Evolutionary conservation across 1,140 invertebrate genomes (phyloP).

Genomic region (Himalopsyche phryganea): DNA sequence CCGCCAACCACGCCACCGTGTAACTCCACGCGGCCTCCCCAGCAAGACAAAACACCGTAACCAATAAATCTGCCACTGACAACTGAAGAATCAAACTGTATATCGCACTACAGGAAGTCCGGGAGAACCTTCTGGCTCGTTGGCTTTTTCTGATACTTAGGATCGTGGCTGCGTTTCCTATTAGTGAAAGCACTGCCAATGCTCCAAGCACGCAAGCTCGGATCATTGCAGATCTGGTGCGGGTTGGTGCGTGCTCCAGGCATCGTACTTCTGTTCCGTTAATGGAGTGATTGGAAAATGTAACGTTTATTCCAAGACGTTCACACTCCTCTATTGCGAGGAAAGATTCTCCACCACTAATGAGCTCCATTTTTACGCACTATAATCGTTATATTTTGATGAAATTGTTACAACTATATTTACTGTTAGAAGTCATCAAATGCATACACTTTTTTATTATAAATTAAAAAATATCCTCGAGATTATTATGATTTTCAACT

Average conservation of each 20-base stretch:
- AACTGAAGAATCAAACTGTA: slow-evolving; percentile 75
- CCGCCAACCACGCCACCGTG: slow-evolving; percentile 76
- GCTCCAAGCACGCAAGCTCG: slow-evolving; percentile 62
- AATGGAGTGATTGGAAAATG: background rate
- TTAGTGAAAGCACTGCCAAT: slow-evolving; percentile 67
- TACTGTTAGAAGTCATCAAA: too few species aligned
- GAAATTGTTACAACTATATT: too few species aligned
- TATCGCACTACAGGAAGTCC: slow-evolving; percentile 65
- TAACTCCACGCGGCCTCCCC: slow-evolving; percentile 77
- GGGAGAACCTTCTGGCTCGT: slow-evolving; percentile 48
- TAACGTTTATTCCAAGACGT: too few species aligned
- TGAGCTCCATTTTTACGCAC: too few species aligned
- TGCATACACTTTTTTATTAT: too few species aligned
- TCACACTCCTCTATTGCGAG: too few species aligned
- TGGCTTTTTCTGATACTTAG: slow-evolving; percentile 64
- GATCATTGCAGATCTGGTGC: slow-evolving; percentile 56
- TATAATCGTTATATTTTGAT: too few species aligned
- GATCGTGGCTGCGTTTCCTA: slow-evolving; percentile 72
- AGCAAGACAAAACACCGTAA: slow-evolving; percentile 75
- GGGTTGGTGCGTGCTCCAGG: slow-evolving; percentile 60
- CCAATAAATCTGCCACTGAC: slow-evolving; percentile 71
- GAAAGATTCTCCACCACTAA: too few species aligned
- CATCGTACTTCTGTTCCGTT: slow-evolving; percentile 49
- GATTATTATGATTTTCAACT: too few species aligned
- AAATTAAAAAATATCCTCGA: too few species aligned